Base-by-base conservation (phyloP, 2,888 invertebrate genomes). In the Pyralis farinalis region DNA sequence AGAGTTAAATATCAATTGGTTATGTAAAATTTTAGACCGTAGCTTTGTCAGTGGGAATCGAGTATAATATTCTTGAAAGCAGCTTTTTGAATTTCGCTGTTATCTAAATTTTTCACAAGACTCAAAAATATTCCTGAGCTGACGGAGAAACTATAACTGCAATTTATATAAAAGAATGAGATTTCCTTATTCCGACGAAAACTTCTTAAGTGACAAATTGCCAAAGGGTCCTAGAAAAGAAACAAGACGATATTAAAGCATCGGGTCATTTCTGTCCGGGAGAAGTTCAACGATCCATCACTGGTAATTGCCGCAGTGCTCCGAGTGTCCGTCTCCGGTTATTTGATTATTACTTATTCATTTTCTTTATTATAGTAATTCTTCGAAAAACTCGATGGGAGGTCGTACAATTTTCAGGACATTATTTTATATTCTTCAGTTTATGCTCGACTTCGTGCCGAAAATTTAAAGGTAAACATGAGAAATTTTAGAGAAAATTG, bases 241-340 rank as follows among this genome's bases (percentile, higher is more conserved):
- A 79, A 72, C 73, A 72, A 67, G 72, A 64, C 69, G 72, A 71
- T 76, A 80, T 79, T 78, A 80, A 77, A 76, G 66, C 71, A 71
- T 63, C 55, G 66, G 75, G 73, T 73, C 72, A 75, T 74, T 75
- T 69, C 66, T 61, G 67, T 65, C 61, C 57, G 55, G 55, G 54
- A 55, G 59, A 77, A 80, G 65, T 81, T 78, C 64, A 68, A 67
- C 80, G 71, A 83, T 82, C 72, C 80, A 83, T 82, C 82, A 80
- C 70, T 61, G 67, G 71, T 80, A 82, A 84, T 82, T 82, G 76
- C 73, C 68, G 56, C 70, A 69, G 72, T 74, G 66, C 60, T 55
- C 64, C 51, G 58, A 66, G 62, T 69, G 71, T 71, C 71, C 67
- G 66, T 74, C 73, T 72, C 60, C 50, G 56, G 57, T 63, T 66